A percentile compares a stretch with the other conserved stretches of the same genome.
Evolutionary conservation across 2,113 vertebrate genomes (phyloP).

Genomic region (Odobenus rosmarus): DNA sequence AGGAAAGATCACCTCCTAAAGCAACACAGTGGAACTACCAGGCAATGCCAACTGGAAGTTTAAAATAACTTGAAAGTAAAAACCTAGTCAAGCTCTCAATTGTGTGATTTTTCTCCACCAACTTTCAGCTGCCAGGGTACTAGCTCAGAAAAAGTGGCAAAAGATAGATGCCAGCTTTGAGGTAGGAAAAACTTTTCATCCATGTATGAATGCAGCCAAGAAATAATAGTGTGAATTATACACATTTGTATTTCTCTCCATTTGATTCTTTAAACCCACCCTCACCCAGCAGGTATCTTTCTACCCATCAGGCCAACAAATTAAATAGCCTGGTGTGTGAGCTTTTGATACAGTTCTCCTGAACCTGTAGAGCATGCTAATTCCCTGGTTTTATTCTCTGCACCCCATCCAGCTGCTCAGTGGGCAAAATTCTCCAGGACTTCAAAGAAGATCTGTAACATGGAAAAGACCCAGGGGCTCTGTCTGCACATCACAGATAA

Average conservation of each 20-base stretch:
- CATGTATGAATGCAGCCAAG: background rate
- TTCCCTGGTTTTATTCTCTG: slow-evolving; percentile 47
- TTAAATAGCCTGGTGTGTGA: slow-evolving; percentile 59
- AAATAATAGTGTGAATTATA: slow-evolving; percentile 56
- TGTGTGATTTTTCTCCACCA: slow-evolving; percentile 53
- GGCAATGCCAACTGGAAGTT: background rate
- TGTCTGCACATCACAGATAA: slow-evolving; percentile 41
- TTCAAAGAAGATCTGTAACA: slow-evolving; percentile 64
- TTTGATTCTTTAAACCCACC: slow-evolving; percentile 66
- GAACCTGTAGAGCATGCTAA: slow-evolving; percentile 27
- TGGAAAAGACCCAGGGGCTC: slow-evolving; percentile 46
- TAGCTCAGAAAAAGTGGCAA: slow-evolving; percentile 46
- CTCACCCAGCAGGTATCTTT: slow-evolving; percentile 57
- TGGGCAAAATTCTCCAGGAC: slow-evolving; percentile 38
- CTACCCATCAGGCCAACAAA: slow-evolving; percentile 42
- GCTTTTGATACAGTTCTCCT: slow-evolving; percentile 59
- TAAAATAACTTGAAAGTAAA: slow-evolving; percentile 46
- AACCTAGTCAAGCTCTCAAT: background rate
- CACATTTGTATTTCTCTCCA: slow-evolving; percentile 59
- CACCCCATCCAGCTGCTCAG: background rate
- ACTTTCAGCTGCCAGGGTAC: slow-evolving; percentile 36
- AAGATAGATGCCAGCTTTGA: background rate
- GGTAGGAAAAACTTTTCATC: background rate
- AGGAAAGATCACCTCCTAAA: background rate
- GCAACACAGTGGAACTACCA: background rate